Evolutionary conservation across 2,888 invertebrate genomes (phyloP).

Genomic region (Sinelater perroti): DNA sequence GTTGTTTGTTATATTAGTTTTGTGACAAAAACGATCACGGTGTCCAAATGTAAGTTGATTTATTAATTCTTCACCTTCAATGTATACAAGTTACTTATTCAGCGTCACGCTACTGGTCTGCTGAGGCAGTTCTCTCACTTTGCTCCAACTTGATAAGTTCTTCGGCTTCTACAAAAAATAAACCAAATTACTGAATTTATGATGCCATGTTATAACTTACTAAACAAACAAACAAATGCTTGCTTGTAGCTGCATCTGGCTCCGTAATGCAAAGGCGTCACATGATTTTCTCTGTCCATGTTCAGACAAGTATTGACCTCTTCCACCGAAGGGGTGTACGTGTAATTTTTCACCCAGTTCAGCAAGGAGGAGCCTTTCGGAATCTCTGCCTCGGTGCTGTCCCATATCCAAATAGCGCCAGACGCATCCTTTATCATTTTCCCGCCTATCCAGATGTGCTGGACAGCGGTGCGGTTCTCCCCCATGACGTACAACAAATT

Average conservation of each 20-base stretch:
- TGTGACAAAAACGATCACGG: no score
- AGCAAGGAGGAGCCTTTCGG: not conserved
- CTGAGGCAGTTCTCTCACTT: no score
- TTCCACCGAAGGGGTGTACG: not conserved
- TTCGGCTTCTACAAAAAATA: no score
- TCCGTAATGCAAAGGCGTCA: not conserved
- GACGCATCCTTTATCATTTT: not conserved
- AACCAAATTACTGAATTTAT: no score
- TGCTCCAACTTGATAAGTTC: no score
- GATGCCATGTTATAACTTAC: not conserved
- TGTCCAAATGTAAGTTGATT: no score
- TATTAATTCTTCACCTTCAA: no score
- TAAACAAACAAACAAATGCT: not conserved
- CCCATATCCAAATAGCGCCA: not conserved
- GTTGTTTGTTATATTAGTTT: no score
- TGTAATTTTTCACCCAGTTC: constrained; percentile 2
- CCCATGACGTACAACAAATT: constrained; percentile 17
- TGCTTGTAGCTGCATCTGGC: constrained; percentile 1
- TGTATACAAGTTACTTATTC: no score
- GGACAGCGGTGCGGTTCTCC: constrained; percentile 13
- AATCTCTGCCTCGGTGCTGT: not conserved
- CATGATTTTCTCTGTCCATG: constrained; percentile 20
- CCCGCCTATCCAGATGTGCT: constrained; percentile 27
- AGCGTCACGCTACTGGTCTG: no score
- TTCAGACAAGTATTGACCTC: not conserved